phyloP scores from a whole-genome alignment of 2,888 invertebrate species.

The Tetragonula carbonaria region DNA sequence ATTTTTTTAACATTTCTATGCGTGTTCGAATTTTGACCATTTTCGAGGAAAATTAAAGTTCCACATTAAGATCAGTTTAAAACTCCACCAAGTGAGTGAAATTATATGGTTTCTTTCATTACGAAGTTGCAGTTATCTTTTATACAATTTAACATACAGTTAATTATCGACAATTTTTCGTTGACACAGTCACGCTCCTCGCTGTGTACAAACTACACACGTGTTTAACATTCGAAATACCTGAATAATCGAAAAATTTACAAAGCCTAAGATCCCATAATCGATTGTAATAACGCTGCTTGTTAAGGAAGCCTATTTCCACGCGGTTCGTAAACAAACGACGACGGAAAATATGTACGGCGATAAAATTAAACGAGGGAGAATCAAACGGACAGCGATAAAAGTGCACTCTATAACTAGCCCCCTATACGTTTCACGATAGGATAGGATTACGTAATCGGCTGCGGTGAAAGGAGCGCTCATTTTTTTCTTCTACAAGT shows the following conservation, averaged over 20 bases:
- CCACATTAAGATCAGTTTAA: too few relatives aligned
- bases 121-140: too few relatives aligned
- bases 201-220: too few relatives aligned
- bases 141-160: too few relatives aligned
- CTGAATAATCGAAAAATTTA: not conserved
- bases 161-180: too few relatives aligned
- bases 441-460: slow-evolving; percentile 24
- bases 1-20: too few relatives aligned
- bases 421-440: not conserved
- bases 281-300: not conserved
- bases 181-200: too few relatives aligned
- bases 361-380: not conserved
- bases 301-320: not conserved
- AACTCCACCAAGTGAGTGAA: too few relatives aligned
- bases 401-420: not conserved
- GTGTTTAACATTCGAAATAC: too few relatives aligned
- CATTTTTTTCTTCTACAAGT: slow-evolving; percentile 7
- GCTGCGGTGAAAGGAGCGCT: slow-evolving; percentile 41
- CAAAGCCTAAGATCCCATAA: not conserved
- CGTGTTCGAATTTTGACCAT: too few relatives aligned
- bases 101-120: too few relatives aligned
- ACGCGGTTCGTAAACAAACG: not conserved
- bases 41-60: too few relatives aligned
- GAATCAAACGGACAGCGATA: not conserved
- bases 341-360: not conserved